Evolutionary conservation across 2,797 vertebrate genomes (phyloP).

Genomic region (Fistularia tabacaria): DNA sequence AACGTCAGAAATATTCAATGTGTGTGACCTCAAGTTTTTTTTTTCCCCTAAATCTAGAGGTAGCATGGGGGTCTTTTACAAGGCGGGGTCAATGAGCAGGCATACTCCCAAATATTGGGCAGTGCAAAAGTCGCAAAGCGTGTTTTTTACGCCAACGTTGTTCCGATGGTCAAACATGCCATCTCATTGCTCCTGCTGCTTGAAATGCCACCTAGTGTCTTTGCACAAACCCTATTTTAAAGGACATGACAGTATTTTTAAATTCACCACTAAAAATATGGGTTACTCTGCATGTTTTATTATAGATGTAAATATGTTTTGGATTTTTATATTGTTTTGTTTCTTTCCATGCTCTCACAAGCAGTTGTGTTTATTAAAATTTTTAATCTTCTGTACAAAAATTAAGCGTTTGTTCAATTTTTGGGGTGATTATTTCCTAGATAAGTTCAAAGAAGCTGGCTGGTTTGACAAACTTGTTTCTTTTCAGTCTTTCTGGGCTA

Average conservation of each 20-base stretch:
- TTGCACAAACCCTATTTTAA: conserved; percentile 79
- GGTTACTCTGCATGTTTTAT: conserved; percentile 79
- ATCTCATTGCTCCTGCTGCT: conserved; percentile 64
- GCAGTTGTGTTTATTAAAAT: conserved; percentile 79
- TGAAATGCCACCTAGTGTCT: conserved; percentile 69
- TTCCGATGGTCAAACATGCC: conserved; percentile 43
- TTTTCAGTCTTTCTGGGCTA: too few species aligned
- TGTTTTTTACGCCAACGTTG: conserved; percentile 29
- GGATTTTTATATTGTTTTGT: conserved; percentile 78
- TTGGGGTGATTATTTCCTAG: too few species aligned
- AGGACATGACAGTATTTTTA: conserved; percentile 77
- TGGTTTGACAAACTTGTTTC: too few species aligned
- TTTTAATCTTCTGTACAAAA: conserved; percentile 75
- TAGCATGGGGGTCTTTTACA: conserved; percentile 67
- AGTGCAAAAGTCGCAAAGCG: conserved; percentile 15
- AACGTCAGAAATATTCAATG: conserved; percentile 44
- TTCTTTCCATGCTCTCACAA: conserved; percentile 76
- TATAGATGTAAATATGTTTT: conserved; percentile 78
- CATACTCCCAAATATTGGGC: conserved; percentile 30
- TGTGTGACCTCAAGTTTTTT: conserved; percentile 44
- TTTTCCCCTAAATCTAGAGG: conserved; percentile 56
- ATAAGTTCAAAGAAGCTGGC: too few species aligned
- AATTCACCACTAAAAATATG: conserved; percentile 77
- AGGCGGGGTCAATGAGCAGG: conserved; percentile 65
- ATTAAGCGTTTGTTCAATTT: conserved; percentile 30